Conservation (phyloP, 2,888 invertebrate genomes). For the Nymphalis polychloros region DNA sequence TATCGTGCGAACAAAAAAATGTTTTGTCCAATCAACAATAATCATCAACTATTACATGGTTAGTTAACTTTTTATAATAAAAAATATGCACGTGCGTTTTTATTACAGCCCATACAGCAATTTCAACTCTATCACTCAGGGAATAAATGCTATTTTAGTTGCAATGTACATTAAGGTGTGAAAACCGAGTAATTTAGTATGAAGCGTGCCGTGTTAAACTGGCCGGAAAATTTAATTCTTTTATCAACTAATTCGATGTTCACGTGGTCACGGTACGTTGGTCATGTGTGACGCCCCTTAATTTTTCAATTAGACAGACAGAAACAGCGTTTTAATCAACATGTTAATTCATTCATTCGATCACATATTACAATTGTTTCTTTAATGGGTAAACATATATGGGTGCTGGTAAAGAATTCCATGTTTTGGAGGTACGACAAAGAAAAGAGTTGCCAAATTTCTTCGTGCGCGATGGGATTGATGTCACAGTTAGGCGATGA, state of each 20-base stretch:
- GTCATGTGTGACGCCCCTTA: constrained; percentile 39
- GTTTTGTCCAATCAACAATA: constrained; percentile 46
- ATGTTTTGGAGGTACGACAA: too few species aligned
- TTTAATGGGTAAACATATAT: too few species aligned
- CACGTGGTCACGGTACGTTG: constrained; percentile 43
- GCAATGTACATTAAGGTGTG: constrained; percentile 13
- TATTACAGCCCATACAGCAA: not conserved
- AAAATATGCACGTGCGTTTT: constrained; percentile 48
- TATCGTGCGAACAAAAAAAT: constrained; percentile 10
- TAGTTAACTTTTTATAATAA: constrained; percentile 61
- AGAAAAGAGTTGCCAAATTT: too few species aligned
- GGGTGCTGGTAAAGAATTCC: too few species aligned
- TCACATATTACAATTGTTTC: not conserved
- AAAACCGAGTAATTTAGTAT: constrained; percentile 14
- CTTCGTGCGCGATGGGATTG: too few species aligned
- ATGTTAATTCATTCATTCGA: too few species aligned
- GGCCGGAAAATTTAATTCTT: constrained; percentile 56
- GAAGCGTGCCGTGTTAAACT: constrained; percentile 48
- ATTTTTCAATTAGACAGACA: constrained; percentile 11
- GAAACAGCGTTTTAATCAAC: not conserved
- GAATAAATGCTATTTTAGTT: constrained; percentile 3
- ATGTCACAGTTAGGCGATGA: too few species aligned
- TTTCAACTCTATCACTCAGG: constrained; percentile 12
- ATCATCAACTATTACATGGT: constrained; percentile 63
- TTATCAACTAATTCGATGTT: constrained; percentile 58